phyloP scores from a whole-genome alignment of 2,797 vertebrate genomes.

The Naso thynnoides region DNA sequence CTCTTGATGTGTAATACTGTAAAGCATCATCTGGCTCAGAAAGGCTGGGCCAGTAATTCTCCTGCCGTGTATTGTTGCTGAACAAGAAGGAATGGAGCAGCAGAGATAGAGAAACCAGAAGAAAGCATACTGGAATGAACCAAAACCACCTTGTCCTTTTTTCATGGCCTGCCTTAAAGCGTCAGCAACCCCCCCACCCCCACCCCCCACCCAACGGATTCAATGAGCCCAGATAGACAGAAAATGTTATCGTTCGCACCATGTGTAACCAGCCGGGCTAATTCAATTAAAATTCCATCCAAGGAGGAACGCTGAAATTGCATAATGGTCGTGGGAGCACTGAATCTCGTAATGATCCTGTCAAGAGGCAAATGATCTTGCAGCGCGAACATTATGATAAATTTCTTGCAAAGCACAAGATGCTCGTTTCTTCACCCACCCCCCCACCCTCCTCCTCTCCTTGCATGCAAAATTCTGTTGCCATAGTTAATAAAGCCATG shows the following conservation, averaged over 20 bases:
- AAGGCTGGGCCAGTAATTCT: constrained; percentile 19
- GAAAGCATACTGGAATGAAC: constrained; percentile 38
- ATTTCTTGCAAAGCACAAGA: constrained; percentile 76
- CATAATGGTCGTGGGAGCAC: constrained; percentile 80
- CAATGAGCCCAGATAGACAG: constrained; percentile 81
- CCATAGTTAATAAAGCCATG: constrained; percentile 76
- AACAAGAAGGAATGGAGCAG: constrained; percentile 32
- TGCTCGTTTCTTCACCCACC: constrained; percentile 45
- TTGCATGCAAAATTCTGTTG: constrained; percentile 67
- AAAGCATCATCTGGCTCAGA: constrained; percentile 33
- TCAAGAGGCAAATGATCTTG: constrained; percentile 83
- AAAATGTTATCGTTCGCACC: constrained; percentile 83
- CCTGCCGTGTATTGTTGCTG: constrained; percentile 39
- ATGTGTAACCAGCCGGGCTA: constrained; percentile 84
- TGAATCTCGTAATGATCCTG: constrained; percentile 86
- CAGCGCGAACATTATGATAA: constrained; percentile 79
- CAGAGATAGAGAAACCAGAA: constrained; percentile 11
- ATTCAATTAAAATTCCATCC: constrained; percentile 85
- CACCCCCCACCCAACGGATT: constrained; percentile 40
- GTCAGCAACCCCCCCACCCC: constrained; percentile 54
- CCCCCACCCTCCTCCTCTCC: constrained; percentile 13
- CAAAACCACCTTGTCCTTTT: constrained; percentile 53
- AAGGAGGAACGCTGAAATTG: constrained; percentile 82
- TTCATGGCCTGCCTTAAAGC: constrained; percentile 49
- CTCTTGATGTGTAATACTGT: constrained; percentile 51